phyloP scores from a whole-genome alignment of 1,140 invertebrate species.

The Hylaeus volcanicus region DNA sequence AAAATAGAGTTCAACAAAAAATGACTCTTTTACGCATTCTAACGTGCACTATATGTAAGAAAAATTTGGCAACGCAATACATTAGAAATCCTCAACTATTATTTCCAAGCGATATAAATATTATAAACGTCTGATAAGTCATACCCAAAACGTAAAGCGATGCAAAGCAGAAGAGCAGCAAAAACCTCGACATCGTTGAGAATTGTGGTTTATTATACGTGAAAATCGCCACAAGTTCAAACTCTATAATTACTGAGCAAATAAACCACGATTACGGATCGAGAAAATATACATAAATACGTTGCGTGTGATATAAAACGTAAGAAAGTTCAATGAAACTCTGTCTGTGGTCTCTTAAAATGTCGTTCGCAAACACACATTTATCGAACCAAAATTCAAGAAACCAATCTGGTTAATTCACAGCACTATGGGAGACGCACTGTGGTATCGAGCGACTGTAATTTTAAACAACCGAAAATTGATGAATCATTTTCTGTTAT shows the following conservation, averaged over 20 bases:
- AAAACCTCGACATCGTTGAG: slow-evolving; percentile 30
- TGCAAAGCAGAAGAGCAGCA: slow-evolving; percentile 30
- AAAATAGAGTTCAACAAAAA: not conserved
- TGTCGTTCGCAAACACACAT: slow-evolving; percentile 22
- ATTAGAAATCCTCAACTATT: not conserved
- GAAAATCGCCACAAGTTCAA: not conserved
- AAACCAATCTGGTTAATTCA: slow-evolving; percentile 10
- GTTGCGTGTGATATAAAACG: slow-evolving; percentile 13
- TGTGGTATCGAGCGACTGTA: no score
- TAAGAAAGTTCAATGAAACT: slow-evolving; percentile 28
- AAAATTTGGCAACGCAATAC: not conserved
- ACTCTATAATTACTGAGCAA: not conserved
- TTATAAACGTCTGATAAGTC: slow-evolving; percentile 6
- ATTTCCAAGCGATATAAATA: not conserved
- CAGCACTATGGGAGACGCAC: not conserved
- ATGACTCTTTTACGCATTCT: not conserved
- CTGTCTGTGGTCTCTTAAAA: slow-evolving; percentile 1
- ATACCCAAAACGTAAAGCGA: slow-evolving; percentile 34
- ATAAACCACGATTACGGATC: not conserved
- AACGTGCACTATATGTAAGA: not conserved
- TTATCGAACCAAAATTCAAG: not conserved
- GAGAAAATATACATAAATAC: slow-evolving; percentile 18
- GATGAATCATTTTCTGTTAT: no score
- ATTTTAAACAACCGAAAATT: no score
- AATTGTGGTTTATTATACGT: slow-evolving; percentile 16